Conservation (phyloP, 2,888 invertebrate species). For the Endomychus coccineus region DNA sequence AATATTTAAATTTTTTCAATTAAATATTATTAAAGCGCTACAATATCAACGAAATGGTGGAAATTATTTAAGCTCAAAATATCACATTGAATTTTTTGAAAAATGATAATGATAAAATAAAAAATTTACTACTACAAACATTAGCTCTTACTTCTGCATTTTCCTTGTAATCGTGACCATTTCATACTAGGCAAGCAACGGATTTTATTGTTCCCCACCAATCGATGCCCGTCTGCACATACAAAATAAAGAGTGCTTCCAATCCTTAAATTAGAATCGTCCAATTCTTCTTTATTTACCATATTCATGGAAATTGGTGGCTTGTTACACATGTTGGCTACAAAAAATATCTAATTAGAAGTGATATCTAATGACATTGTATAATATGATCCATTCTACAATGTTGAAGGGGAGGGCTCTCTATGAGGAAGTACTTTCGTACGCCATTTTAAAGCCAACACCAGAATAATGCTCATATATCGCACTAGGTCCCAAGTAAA, state of each 20-base stretch:
- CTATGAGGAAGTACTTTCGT: no score
- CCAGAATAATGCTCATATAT: no score
- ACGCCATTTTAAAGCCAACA: no score
- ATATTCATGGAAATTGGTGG: slow-evolving; percentile 39
- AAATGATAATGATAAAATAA: not conserved
- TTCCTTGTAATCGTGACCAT: slow-evolving; percentile 48
- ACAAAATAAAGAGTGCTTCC: slow-evolving; percentile 43
- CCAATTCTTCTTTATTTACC: slow-evolving; percentile 23
- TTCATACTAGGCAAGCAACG: slow-evolving; percentile 45
- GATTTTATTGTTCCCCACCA: slow-evolving; percentile 42
- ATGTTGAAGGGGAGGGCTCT: not conserved
- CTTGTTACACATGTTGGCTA: slow-evolving; percentile 41
- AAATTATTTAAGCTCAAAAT: not conserved
- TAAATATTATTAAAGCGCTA: no score
- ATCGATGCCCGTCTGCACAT: slow-evolving; percentile 45
- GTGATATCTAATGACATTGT: no score
- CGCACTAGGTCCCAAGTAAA: no score
- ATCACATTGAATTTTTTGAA: not conserved
- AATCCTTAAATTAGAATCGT: slow-evolving; percentile 29
- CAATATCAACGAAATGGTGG: no score
- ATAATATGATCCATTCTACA: no score
- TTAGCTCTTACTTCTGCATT: slow-evolving; percentile 49
- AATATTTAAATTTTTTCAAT: no score
- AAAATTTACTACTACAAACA: no score
- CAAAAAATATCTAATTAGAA: no score